Conservation (phyloP, 2,797 vertebrate species). For the Coendou prehensilis region DNA sequence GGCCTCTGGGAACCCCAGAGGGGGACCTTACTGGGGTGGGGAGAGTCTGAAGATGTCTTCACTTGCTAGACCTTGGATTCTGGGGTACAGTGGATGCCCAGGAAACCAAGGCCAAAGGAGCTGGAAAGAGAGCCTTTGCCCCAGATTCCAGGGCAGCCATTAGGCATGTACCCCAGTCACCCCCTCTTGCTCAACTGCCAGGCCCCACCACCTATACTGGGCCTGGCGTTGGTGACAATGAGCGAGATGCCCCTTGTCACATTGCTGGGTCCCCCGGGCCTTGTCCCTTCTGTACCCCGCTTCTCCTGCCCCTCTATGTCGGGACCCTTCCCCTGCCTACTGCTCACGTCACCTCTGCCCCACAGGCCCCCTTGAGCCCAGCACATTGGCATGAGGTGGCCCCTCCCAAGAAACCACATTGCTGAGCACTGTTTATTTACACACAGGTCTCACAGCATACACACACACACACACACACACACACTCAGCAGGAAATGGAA, state of each 20-base stretch:
- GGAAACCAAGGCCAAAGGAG: not conserved
- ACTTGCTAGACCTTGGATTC: constrained; percentile 1
- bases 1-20: not conserved
- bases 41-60: not conserved
- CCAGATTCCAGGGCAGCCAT: accelerated
- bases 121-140: not conserved
- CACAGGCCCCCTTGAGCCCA: not conserved
- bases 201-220: not conserved
- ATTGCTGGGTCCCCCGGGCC: not conserved
- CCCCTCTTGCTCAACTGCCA: not conserved
- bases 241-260: accelerated
- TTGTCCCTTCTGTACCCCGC: not conserved
- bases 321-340: not conserved
- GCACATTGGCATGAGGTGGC: not conserved
- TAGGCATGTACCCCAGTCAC: accelerated
- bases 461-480: accelerated
- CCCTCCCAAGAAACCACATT: too few relatives aligned
- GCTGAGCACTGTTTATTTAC: accelerated
- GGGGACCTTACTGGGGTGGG: not conserved
- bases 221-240: accelerated
- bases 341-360: not conserved
- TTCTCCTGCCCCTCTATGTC: not conserved
- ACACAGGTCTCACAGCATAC: not conserved
- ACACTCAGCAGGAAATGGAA: not conserved
- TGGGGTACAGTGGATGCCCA: not conserved